Evolutionary conservation across 1,140 invertebrate genomes (phyloP).

Genomic region (Batillaria attramentaria): DNA sequence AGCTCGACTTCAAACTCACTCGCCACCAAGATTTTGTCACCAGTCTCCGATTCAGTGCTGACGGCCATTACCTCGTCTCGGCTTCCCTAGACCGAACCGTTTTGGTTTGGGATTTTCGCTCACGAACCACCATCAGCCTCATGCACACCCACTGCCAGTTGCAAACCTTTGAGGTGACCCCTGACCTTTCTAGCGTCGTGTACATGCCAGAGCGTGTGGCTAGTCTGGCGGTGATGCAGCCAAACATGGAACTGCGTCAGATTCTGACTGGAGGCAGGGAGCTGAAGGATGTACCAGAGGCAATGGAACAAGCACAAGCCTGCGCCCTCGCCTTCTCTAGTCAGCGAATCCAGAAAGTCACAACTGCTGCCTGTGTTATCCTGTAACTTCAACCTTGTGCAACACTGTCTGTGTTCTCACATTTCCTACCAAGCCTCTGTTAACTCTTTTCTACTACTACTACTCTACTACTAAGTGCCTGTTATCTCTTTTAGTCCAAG

Average conservation of each 20-base stretch:
- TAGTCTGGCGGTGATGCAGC: conserved; percentile 45
- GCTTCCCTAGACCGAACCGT: conserved; percentile 50
- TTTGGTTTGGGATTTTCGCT: conserved; percentile 49
- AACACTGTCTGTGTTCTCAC: no score
- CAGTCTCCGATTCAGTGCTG: conserved; percentile 46
- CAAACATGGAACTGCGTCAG: conserved; percentile 38
- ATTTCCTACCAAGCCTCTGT: no score
- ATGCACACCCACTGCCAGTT: conserved; percentile 48
- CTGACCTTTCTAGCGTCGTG: conserved; percentile 37
- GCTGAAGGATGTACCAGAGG: conserved; percentile 35
- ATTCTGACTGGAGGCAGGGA: conserved; percentile 24
- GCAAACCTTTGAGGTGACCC: conserved; percentile 42
- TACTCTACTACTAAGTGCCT: conserved; percentile 42
- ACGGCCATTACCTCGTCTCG: conserved; percentile 49
- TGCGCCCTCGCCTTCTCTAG: conserved; percentile 52
- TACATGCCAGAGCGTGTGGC: conserved; percentile 50
- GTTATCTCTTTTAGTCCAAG: no score
- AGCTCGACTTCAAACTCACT: conserved; percentile 48
- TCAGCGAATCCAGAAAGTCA: conserved; percentile 23
- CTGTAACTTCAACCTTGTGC: no score
- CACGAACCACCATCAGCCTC: conserved; percentile 44
- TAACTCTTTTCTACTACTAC: conserved; percentile 41
- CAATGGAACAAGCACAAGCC: conserved; percentile 44
- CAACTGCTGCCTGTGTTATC: background rate
- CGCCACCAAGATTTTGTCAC: conserved; percentile 54